Evolutionary conservation across 1,140 invertebrate species (phyloP).

Genomic region (Panulirus ornatus): DNA sequence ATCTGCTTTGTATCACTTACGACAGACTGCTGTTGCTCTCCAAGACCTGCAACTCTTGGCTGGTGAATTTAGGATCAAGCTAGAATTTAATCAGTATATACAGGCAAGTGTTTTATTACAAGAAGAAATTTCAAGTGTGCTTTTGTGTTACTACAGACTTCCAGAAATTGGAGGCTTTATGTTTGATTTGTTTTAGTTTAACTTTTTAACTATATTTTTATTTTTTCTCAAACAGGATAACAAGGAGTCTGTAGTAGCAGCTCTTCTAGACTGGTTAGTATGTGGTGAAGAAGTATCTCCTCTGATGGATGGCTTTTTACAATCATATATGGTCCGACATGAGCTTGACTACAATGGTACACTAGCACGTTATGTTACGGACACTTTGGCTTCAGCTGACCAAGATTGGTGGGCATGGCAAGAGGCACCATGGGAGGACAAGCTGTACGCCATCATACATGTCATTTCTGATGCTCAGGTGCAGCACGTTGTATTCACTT

Average conservation of each 20-base stretch:
- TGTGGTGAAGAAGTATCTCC: conserved; percentile 70
- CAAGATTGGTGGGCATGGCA: conserved; percentile 68
- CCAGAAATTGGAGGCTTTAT: too few relatives aligned
- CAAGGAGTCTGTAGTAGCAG: conserved; percentile 45
- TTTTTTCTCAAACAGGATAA: conserved; percentile 43
- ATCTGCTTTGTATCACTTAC: conserved; percentile 50
- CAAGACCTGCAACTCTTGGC: conserved; percentile 64
- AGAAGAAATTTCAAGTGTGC: background rate
- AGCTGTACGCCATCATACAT: conserved; percentile 69
- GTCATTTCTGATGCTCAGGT: conserved; percentile 71
- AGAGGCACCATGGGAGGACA: conserved; percentile 75
- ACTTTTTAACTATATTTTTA: background rate
- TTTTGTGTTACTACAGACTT: background rate
- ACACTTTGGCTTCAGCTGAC: conserved; percentile 53
- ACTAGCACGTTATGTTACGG: conserved; percentile 63
- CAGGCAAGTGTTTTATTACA: conserved; percentile 44
- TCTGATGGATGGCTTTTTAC: conserved; percentile 62
- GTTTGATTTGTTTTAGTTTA: background rate
- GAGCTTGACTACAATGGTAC: conserved; percentile 40
- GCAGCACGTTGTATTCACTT: background rate
- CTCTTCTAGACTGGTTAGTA: conserved; percentile 69
- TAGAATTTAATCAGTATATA: conserved; percentile 63
- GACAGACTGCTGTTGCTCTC: conserved; percentile 67
- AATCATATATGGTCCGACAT: conserved; percentile 47
- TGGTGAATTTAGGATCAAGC: conserved; percentile 55